Evolutionary conservation across 2,113 vertebrate species (phyloP).

Genomic region (Cettia cetti): DNA sequence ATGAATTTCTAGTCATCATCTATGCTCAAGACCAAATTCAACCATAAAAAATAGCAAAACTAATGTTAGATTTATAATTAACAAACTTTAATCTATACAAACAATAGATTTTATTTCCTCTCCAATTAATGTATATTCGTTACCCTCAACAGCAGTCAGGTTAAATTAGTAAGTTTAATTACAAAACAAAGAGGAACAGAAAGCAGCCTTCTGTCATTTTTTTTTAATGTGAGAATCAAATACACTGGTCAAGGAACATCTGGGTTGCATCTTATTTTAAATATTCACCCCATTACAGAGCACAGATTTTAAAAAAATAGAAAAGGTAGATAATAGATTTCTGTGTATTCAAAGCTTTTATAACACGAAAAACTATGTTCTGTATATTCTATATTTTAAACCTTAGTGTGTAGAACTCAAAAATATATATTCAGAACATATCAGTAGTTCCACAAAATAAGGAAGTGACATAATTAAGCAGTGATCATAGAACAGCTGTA

Average conservation of each 20-base stretch:
- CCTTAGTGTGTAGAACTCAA: neutral
- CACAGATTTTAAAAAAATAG: slow-evolving; percentile 35
- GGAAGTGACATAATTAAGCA: neutral
- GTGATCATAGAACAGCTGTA: neutral
- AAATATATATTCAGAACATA: neutral
- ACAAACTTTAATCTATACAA: neutral
- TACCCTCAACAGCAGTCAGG: neutral
- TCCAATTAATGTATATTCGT: neutral
- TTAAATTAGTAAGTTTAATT: neutral
- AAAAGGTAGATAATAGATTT: neutral
- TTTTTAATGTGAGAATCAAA: neutral
- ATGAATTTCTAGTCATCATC: neutral
- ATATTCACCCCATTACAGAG: neutral
- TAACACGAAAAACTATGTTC: neutral
- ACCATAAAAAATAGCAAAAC: neutral
- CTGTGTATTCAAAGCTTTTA: neutral
- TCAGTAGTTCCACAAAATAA: neutral
- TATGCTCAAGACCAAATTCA: neutral
- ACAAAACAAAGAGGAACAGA: neutral
- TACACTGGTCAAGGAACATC: neutral
- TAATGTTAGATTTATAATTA: neutral
- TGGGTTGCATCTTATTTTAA: slow-evolving; percentile 9
- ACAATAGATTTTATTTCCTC: neutral
- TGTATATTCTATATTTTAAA: neutral
- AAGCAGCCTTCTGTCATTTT: neutral